Base-by-base conservation (phyloP, 2,113 vertebrate species). In the Antidorcas marsupialis region DNA sequence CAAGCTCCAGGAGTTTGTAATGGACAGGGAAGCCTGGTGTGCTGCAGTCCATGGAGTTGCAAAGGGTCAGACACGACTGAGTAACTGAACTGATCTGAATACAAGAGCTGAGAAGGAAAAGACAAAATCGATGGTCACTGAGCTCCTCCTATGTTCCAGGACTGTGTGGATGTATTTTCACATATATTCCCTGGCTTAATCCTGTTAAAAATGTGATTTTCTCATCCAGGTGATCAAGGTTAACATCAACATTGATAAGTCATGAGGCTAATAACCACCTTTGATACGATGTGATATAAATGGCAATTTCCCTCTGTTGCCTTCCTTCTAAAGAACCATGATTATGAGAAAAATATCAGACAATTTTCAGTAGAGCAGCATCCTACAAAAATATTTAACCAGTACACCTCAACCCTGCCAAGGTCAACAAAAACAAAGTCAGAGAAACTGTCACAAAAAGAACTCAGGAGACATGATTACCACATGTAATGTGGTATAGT, bases 391-490 rank as follows among this genome's bases (percentile, higher is more conserved):
- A 79, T 50, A 79, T 55, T 33, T 94, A 25, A 86, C 36, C 23
- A 64, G 23, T 60, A 39, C 3, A 57, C 33, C 43, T 95, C 62
- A 76, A 28, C 53, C 87, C 53, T 87, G 43, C 71, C 62, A 92
- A 87, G 52, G 55, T 96, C n/a, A 67, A 89, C 43, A 81, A 43
- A 88, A 91, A 78, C 71, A 91, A 97, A 90, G 7, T 79, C 53
- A 55, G 47, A 91, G 60, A 93, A 87, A 89, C 25, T 60, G 23
- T 85, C 57, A 82, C 16, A 12, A 67, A 94, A 83, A 30, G 36
- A 36, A 8, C 11, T 14, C 64, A 50, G 36, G 17, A 95, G 25
- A 94, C n/a, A 33, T 12, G 50, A 84, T 33, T 36, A 89, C 60
- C 60, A 52, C 67, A 87, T 39, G 13, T 81, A 50, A 36, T 33